A percentile compares a stretch with the other conserved stretches of the same genome.
These are phyloP conservation scores for Sphenodon punctatus DNA, from an alignment of 2,797 vertebrate species.

Conservation along the genomic window DNA sequence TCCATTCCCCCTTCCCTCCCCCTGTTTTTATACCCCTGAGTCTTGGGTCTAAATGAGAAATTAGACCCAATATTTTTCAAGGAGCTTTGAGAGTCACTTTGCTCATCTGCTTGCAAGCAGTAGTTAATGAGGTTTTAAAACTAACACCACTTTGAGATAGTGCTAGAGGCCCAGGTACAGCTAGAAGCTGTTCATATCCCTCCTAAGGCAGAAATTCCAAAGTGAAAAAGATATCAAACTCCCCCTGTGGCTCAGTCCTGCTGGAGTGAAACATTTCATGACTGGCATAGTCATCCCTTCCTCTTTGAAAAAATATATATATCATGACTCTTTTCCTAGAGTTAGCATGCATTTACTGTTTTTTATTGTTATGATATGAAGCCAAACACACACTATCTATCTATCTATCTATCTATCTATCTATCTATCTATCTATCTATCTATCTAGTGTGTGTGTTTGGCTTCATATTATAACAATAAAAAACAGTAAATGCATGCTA, in stretches of 20 bases:
- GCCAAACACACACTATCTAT: too few relatives aligned
- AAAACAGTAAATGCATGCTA: not conserved
- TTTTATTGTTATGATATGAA: not conserved
- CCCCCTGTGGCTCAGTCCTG: constrained; percentile 6
- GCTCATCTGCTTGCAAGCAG: not conserved
- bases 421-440: too few relatives aligned
- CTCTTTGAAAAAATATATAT: too few relatives aligned
- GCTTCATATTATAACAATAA: not conserved
- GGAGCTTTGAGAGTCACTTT: not conserved
- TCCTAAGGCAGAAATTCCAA: not conserved
- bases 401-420: too few relatives aligned
- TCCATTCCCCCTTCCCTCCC: too few relatives aligned
- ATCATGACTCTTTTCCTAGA: rapidly evolving
- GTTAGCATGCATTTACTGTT: rapidly evolving
- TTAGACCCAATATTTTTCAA: not conserved
- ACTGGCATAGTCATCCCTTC: too few relatives aligned
- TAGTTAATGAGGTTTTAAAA: not conserved
- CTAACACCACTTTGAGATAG: constrained; percentile 12
- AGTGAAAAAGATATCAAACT: not conserved
- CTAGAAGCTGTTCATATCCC: constrained; percentile 7
- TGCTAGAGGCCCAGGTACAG: not conserved
- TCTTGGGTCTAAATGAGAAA: not conserved
- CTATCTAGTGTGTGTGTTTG: too few relatives aligned
- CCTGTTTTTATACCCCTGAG: too few relatives aligned
- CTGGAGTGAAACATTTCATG: not conserved